Evolutionary conservation across 2,888 invertebrate genomes (phyloP).

Genomic region (Dynastes hyllus): DNA sequence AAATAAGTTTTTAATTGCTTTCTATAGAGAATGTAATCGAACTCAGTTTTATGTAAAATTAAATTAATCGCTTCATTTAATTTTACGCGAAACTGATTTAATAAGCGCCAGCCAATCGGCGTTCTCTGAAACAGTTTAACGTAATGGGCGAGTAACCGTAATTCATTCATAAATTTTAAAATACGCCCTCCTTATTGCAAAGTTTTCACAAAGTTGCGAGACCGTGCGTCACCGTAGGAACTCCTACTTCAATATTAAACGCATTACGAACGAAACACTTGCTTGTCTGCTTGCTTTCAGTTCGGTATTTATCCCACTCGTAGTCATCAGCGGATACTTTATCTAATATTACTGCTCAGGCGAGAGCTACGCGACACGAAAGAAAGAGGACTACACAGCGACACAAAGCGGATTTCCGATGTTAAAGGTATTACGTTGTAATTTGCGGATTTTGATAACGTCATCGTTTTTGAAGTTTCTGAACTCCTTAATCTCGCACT

Average conservation of each 20-base stretch:
- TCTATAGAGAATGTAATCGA: neutral
- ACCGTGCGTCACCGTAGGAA: neutral
- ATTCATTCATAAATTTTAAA: slow-evolving; percentile 26
- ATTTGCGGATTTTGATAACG: slow-evolving; percentile 39
- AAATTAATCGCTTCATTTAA: slow-evolving; percentile 12
- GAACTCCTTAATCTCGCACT: slow-evolving; percentile 11
- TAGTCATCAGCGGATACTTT: slow-evolving; percentile 6
- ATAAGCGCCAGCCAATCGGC: neutral
- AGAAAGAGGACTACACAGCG: neutral
- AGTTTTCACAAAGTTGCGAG: slow-evolving; percentile 23
- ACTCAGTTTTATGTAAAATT: neutral
- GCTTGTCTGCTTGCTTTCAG: neutral
- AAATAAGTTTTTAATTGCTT: neutral
- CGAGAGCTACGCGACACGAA: neutral
- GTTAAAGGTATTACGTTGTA: slow-evolving; percentile 18
- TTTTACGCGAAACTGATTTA: neutral
- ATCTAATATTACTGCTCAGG: slow-evolving; percentile 4
- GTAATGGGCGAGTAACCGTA: neutral
- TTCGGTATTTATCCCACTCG: neutral
- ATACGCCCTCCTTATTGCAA: neutral
- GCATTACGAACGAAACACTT: neutral
- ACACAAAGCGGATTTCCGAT: slow-evolving; percentile 26
- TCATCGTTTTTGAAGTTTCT: slow-evolving; percentile 30
- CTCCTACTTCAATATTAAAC: slow-evolving; percentile 12
- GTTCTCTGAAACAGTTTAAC: neutral